phyloP scores from a whole-genome alignment of 2,113 vertebrate genomes.

The Calonectris borealis region DNA sequence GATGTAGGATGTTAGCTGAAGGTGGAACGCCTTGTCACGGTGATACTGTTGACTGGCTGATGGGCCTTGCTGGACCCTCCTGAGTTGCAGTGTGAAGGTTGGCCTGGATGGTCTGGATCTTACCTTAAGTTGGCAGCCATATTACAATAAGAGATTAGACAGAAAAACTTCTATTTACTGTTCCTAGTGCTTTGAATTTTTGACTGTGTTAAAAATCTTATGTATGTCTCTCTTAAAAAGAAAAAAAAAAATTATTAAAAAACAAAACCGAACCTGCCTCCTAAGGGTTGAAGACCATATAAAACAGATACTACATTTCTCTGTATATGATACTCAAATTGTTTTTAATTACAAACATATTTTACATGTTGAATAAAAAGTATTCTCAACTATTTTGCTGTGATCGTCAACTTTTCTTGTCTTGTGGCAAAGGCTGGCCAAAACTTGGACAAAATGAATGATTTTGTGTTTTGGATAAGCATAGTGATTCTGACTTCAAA shows the following conservation, averaged over 20 bases:
- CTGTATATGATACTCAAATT: not conserved
- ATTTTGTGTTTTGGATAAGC: not conserved
- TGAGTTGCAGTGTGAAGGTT: no score
- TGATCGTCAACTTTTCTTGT: not conserved
- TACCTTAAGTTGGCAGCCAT: not conserved
- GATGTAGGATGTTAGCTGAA: not conserved
- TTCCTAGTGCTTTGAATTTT: not conserved
- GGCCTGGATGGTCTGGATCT: not conserved
- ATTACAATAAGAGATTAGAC: not conserved
- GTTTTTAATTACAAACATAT: not conserved
- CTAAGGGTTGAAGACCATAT: not conserved
- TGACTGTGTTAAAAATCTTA: not conserved
- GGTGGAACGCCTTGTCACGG: accelerated
- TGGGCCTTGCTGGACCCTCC: no score
- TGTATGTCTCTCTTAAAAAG: no score
- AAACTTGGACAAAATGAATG: not conserved
- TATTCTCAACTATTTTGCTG: not conserved
- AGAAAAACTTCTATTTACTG: not conserved
- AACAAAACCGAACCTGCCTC: not conserved
- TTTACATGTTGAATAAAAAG: not conserved
- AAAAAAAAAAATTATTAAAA: no score
- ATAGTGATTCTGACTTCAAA: not conserved
- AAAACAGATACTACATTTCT: not conserved
- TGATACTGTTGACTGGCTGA: not conserved
- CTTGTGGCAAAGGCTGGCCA: not conserved